These are phyloP conservation scores for Erithacus rubecula DNA, from an alignment of 2,797 vertebrate genomes.

Conservation along the genomic window DNA sequence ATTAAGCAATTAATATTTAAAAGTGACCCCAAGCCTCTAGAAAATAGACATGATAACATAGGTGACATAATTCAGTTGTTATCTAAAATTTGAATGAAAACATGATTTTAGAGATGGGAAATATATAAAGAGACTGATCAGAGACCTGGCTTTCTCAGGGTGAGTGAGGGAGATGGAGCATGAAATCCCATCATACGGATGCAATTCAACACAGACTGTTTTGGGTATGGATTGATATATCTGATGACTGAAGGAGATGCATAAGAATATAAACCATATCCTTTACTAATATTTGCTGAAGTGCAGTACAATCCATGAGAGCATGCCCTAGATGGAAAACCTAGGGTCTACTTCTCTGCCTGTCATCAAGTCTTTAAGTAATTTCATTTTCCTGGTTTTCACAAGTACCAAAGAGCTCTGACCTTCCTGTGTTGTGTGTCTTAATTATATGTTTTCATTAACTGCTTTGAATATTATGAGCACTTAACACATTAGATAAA, in stretches of 20 bases:
- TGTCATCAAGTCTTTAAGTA: background rate
- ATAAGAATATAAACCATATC: background rate
- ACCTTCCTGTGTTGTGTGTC: background rate
- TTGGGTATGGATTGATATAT: background rate
- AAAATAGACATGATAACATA: background rate
- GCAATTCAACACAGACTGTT: background rate
- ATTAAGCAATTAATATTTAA: background rate
- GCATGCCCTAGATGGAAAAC: background rate
- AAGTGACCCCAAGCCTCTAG: background rate
- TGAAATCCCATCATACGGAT: background rate
- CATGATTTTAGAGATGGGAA: background rate
- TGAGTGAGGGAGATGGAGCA: background rate
- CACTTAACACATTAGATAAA: background rate
- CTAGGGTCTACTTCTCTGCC: background rate
- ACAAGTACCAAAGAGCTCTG: background rate
- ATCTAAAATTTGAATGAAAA: background rate
- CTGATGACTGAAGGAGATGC: background rate
- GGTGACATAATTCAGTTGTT: background rate
- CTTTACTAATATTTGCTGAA: background rate
- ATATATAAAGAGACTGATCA: background rate
- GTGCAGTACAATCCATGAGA: background rate
- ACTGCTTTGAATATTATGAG: background rate
- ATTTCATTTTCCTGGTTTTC: background rate
- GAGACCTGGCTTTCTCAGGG: background rate
- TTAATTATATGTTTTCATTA: slow-evolving; percentile 17